A percentile compares a stretch with the other conserved stretches of the same genome.
Conservation (phyloP, 2,113 vertebrate genomes). For the Macaca fascicularis region T2T-MFA8v1.1 NC_088388.1:80527501-80528000, state of each 20-base stretch:
- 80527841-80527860: background rate
- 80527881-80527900: background rate
- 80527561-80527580: slow-evolving; percentile 64
- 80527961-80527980: background rate
- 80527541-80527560: slow-evolving; percentile 68
- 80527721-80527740: slow-evolving; percentile 29
- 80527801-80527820: background rate
- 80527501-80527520: slow-evolving; percentile 54
- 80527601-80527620: slow-evolving; percentile 47
- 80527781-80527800: background rate
- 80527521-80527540: slow-evolving; percentile 63
- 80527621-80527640: slow-evolving; percentile 65
- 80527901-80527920: background rate
- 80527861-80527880: background rate
- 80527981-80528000: background rate
- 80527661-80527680: slow-evolving; percentile 59
- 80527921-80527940: background rate
- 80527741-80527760: slow-evolving; percentile 2
- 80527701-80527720: slow-evolving; percentile 54
- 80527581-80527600: slow-evolving; percentile 63
- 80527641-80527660: slow-evolving; percentile 76
- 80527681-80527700: slow-evolving; percentile 60
- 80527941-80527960: background rate
- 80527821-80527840: background rate
- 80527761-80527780: background rate